Base-by-base conservation (phyloP, 2,113 vertebrate genomes). In the Merops nubicus region DNA sequence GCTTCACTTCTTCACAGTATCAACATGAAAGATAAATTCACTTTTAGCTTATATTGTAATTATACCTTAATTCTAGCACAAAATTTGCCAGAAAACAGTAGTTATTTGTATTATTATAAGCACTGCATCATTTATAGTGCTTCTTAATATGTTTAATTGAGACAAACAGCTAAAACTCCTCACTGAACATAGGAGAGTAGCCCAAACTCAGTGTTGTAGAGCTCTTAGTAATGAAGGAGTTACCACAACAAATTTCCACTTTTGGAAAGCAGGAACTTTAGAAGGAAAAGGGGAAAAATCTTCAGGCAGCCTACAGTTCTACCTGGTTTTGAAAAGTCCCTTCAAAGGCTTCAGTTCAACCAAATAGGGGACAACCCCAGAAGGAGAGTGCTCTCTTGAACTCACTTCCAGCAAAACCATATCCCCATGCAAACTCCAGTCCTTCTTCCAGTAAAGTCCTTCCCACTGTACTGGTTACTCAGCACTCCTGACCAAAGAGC, bases 1-100 rank as follows among this genome's bases (percentile, higher is more conserved):
- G 53, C n/a, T 74, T 54, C 63, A 91, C 62, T 73, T 43, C 67
- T 89, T 94, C 75, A 86, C 40, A 76, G 31, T 88, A 83, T 22
- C 14, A 28, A 45, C 15, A 45, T 21, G 36, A 90, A 94, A 90
- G 33, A 93, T 34, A 92, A 93, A 91, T 31, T 33, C 88, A 92
- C n/a, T 78, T 94, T 72, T 64, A 80, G 48, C 18, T 53, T 6
- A 13, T 50, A 69, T 42, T 47, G 26, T 92, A 91, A 57, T 79
- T 89, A 81, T 95, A 77, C 19, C 11, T 85, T 28, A 42, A 16
- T 95, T 89, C 60, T 75, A 48, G n/a, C 53, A 81, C 34, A 51
- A 57, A 94, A 89, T 70, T 84, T 79, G 23, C 19, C 53, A 93
- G 50, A 70, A 95, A 91, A 20, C 7, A 40, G 53, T 70, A 77